Percentiles rank a stretch among this genome's conserved stretches.
These are phyloP conservation scores for Clarias platycephalus DNA, from an alignment of 2,797 vertebrate genomes.

Conservation along the genomic window DNA sequence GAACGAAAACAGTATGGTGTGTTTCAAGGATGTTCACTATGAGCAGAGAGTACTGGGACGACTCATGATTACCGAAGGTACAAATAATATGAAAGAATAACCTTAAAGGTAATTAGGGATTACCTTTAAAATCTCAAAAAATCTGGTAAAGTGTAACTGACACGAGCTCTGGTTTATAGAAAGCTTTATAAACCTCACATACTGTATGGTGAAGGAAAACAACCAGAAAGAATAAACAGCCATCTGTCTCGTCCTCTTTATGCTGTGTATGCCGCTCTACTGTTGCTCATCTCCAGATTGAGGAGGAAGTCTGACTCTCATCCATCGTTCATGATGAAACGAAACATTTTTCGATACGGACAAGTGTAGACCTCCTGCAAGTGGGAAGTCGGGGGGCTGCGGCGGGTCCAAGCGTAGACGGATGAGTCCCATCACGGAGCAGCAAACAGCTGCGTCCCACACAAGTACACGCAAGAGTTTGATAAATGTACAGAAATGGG, in stretches of 20 bases:
- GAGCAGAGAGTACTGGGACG: background rate
- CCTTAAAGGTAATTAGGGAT: no score
- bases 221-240: slow-evolving; percentile 9
- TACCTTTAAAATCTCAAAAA: no score
- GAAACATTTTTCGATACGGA: slow-evolving; percentile 34
- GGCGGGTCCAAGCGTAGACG: slow-evolving; percentile 3
- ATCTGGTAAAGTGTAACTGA: background rate
- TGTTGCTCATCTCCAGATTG: slow-evolving; percentile 17
- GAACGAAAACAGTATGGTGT: background rate
- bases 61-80: background rate
- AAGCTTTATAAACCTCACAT: background rate
- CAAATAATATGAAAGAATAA: background rate
- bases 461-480: slow-evolving; percentile 16
- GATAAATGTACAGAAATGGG: slow-evolving; percentile 49
- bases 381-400: slow-evolving; percentile 2
- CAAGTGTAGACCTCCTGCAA: slow-evolving; percentile 20
- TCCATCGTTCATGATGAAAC: slow-evolving; percentile 23
- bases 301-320: slow-evolving; percentile 11
- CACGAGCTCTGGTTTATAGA: background rate
- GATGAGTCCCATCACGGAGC: slow-evolving; percentile 40
- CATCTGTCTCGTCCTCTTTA: background rate
- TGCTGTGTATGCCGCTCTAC: background rate
- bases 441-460: slow-evolving; percentile 35
- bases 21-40: background rate
- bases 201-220: slow-evolving; percentile 17